Conservation (phyloP, 92 coral and sea anemone species). For the Parazoanthus darwini region DNA sequence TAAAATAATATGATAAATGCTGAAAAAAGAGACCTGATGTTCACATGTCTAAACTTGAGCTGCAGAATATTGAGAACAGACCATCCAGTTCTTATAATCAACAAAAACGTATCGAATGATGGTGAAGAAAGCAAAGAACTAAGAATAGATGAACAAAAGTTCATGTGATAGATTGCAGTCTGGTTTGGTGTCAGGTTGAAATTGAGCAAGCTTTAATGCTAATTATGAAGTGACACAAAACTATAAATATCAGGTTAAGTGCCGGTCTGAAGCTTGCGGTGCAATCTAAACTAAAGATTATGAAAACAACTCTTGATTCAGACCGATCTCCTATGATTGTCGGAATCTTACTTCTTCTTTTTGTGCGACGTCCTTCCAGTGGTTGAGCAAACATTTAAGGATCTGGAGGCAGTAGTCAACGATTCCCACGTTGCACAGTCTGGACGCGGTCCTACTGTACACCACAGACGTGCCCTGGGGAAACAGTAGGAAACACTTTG, state of each 20-base stretch:
- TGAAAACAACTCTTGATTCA: background rate
- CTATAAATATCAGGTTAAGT: background rate
- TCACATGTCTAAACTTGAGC: no score
- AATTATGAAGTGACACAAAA: background rate
- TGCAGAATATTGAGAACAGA: no score
- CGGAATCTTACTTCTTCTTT: slow-evolving; percentile 68
- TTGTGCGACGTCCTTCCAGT: slow-evolving; percentile 89
- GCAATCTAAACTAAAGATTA: no score
- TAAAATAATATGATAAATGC: background rate
- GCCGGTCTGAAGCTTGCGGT: background rate
- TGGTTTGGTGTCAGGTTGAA: no score
- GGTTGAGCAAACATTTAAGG: slow-evolving; percentile 81
- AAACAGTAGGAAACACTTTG: background rate
- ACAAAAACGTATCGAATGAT: no score
- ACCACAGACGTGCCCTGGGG: slow-evolving; percentile 74
- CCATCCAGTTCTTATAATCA: no score
- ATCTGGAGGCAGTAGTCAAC: slow-evolving; percentile 80
- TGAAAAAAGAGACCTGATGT: background rate
- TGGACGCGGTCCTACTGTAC: slow-evolving; percentile 78
- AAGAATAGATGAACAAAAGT: no score
- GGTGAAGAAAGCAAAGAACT: no score
- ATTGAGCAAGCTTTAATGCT: background rate
- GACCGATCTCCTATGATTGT: no score
- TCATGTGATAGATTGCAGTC: no score
- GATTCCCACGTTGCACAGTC: slow-evolving; percentile 77